A percentile compares a stretch with the other conserved stretches of the same genome.
phyloP scores from a whole-genome alignment of 2,888 invertebrate genomes.

The Drosophila yooni region DNA sequence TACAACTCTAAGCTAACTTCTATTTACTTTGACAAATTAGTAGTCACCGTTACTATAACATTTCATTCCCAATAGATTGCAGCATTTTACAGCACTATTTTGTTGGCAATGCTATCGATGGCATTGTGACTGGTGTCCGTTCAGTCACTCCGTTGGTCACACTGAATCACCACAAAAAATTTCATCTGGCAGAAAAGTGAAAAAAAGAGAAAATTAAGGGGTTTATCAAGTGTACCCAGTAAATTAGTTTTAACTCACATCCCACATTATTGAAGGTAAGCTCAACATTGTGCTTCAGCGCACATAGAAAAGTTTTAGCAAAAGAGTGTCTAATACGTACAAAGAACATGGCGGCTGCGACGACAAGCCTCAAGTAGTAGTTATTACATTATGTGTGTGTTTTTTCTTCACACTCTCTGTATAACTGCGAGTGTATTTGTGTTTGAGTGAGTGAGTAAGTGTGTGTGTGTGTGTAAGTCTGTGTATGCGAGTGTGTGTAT shows the following conservation, averaged over 20 bases:
- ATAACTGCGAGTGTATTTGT: slow-evolving; percentile 44
- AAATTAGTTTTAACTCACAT: slow-evolving; percentile 65
- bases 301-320: not conserved
- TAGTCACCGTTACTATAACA: slow-evolving; percentile 16
- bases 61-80: slow-evolving; percentile 14
- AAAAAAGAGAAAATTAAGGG: slow-evolving; percentile 70
- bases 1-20: not conserved
- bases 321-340: slow-evolving; percentile 5
- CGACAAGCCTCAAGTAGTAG: slow-evolving; percentile 61
- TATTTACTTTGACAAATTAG: not conserved
- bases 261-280: slow-evolving; percentile 52
- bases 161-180: slow-evolving; percentile 51
- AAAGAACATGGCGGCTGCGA: slow-evolving; percentile 64
- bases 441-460: slow-evolving; percentile 19
- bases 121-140: slow-evolving; percentile 13
- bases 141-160: slow-evolving; percentile 39
- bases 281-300: slow-evolving; percentile 6
- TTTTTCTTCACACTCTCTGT: slow-evolving; percentile 58
- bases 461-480: slow-evolving; percentile 19
- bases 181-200: slow-evolving; percentile 66
- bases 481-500: slow-evolving; percentile 17
- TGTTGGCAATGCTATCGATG: slow-evolving; percentile 11
- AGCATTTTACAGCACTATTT: slow-evolving; percentile 20
- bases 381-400: slow-evolving; percentile 61
- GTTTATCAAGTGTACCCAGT: slow-evolving; percentile 44